These are phyloP conservation scores for Mystacides longicornis DNA, from an alignment of 2,888 invertebrate genomes.

Conservation along the genomic window DNA sequence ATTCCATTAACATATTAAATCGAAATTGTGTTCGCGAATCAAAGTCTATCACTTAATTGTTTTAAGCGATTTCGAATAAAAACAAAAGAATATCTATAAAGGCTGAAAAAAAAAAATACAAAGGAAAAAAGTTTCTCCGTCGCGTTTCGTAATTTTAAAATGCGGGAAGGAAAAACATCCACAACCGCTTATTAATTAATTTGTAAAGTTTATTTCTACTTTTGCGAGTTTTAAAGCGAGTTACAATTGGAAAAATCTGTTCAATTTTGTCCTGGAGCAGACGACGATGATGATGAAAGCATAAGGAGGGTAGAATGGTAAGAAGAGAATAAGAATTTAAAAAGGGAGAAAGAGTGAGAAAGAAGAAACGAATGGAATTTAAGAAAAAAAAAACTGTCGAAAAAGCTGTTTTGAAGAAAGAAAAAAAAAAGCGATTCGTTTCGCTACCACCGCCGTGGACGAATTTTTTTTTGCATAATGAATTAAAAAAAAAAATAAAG, in stretches of 20 bases:
- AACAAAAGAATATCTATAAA: too few species aligned
- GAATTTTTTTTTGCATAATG: conserved; percentile 7
- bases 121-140: background rate
- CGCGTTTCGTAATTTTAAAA: conserved; percentile 10
- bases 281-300: too few species aligned
- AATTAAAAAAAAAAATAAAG: conserved; percentile 6
- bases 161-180: conserved; percentile 13
- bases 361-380: too few species aligned
- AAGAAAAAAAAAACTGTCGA: conserved; percentile 2
- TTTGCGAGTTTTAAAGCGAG: conserved; percentile 20
- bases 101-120: too few species aligned
- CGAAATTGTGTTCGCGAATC: background rate
- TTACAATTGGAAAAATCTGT: conserved; percentile 24
- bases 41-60: background rate
- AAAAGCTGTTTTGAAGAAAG: conserved; percentile 3
- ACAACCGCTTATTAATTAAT: conserved; percentile 22
- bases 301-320: too few species aligned
- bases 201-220: conserved; percentile 21
- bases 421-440: background rate
- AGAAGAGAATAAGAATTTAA: background rate
- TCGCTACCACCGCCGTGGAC: background rate
- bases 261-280: conserved; percentile 13
- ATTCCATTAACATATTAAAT: too few species aligned
- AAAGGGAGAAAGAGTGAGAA: too few species aligned
- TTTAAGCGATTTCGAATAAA: background rate